phyloP scores from a whole-genome alignment of 1,140 invertebrate genomes.

The Dendroctonus ponderosae region DNA sequence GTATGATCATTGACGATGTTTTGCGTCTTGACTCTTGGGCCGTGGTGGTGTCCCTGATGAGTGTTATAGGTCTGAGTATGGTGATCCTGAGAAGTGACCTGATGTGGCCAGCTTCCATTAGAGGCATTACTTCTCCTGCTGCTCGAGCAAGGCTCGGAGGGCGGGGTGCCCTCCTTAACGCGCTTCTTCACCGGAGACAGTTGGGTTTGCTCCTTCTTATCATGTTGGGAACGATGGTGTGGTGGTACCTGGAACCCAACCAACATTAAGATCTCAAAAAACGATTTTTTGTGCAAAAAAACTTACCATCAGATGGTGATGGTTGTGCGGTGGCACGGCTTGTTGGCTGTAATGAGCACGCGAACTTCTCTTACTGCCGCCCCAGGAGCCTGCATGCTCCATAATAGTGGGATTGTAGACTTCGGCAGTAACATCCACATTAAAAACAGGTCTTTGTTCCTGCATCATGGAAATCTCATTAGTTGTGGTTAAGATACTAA shows the following conservation, averaged over 20 bases:
- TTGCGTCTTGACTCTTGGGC: slow-evolving; percentile 50
- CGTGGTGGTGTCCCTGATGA: slow-evolving; percentile 54
- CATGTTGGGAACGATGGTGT: slow-evolving; percentile 54
- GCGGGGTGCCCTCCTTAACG: slow-evolving; percentile 95
- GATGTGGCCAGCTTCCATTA: slow-evolving; percentile 49
- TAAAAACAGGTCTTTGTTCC: slow-evolving; percentile 67
- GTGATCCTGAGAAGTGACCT: slow-evolving; percentile 42
- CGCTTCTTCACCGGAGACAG: slow-evolving; percentile 95
- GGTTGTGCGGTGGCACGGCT: slow-evolving; percentile 42
- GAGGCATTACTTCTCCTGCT: slow-evolving; percentile 53
- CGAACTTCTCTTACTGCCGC: slow-evolving; percentile 53
- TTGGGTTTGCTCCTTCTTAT: slow-evolving; percentile 88
- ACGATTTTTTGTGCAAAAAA: neutral
- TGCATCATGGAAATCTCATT: too few species aligned
- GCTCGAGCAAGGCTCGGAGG: slow-evolving; percentile 54
- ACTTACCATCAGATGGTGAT: slow-evolving; percentile 53
- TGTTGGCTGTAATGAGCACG: slow-evolving; percentile 55
- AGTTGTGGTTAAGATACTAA: too few species aligned
- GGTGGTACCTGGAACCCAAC: slow-evolving; percentile 54
- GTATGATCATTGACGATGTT: too few species aligned
- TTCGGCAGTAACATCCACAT: slow-evolving; percentile 59
- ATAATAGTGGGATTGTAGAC: slow-evolving; percentile 56
- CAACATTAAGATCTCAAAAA: slow-evolving; percentile 12
- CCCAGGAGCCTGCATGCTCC: slow-evolving; percentile 56
- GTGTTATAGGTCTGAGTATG: slow-evolving; percentile 37